A percentile compares a stretch with the other conserved stretches of the same genome.
Evolutionary conservation across 23 tunicate genomes (phyloP).

Genomic region (Trididemnum nubilum): DNA sequence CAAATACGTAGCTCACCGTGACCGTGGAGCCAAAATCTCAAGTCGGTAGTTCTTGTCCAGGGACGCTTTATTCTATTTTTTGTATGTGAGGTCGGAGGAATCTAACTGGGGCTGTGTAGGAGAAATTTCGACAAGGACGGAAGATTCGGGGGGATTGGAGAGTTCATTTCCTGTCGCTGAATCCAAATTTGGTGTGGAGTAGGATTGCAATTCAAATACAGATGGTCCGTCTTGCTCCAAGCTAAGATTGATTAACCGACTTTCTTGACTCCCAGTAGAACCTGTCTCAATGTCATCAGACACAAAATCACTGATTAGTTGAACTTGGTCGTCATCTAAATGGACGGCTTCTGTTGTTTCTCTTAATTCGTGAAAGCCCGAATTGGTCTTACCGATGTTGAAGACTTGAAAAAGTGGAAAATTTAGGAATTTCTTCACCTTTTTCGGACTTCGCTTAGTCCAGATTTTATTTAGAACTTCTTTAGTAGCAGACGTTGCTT

Average conservation of each 20-base stretch:
- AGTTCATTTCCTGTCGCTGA: no score
- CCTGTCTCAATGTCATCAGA: background rate
- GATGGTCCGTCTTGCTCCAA: background rate
- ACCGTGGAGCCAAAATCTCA: no score
- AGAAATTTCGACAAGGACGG: no score
- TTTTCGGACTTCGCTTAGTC: conserved; percentile 4
- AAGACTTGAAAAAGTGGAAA: conserved; percentile 12
- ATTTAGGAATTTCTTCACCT: background rate
- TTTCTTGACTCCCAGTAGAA: background rate
- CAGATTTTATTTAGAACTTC: conserved; percentile 4
- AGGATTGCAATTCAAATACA: conserved; percentile 4
- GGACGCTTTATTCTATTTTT: no score
- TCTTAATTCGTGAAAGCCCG: background rate
- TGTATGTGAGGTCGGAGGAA: no score
- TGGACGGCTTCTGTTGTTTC: background rate
- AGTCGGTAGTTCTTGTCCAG: no score
- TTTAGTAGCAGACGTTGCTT: background rate
- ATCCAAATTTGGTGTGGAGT: background rate
- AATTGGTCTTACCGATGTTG: conserved; percentile 8
- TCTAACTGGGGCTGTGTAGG: no score
- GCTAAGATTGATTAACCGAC: background rate
- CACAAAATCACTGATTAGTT: conserved; percentile 19
- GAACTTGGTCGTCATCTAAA: conserved; percentile 13
- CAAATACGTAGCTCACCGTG: no score
- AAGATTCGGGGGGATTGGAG: no score